Evolutionary conservation across 1,140 invertebrate species (phyloP), one percentile per base, ranked within the genome.

Genomic region (Leptonema lineaticorne): DNA sequence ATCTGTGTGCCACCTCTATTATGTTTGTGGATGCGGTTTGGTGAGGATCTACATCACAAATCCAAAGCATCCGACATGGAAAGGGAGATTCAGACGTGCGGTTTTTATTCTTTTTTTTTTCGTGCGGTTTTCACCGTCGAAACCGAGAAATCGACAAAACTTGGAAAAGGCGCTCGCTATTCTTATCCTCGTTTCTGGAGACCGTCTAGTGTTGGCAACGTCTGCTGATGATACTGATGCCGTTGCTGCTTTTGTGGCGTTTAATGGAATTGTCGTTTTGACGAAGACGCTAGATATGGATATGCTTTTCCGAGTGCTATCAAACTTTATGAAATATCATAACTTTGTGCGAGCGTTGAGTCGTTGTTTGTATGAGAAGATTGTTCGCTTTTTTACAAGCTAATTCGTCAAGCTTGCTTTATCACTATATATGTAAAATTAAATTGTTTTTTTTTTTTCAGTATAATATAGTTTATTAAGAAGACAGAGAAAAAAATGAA

Each of bases 291-390:
- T 22, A 1, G n/a, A n/a, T n/a, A n/a, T n/a, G n/a, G n/a, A n/a
- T n/a, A n/a, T n/a, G n/a, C 50, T 11, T 8, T 7, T 48, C 16
- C n/a, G 2, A 7, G 11, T 24, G 50, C 50, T 24, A 26, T 53
- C 50, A 53, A 53, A 53, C 22, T 53, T 53, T 53, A 53, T 53
- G 50, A 53, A 53, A 53, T 53, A 26, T 53, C n/a, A 53, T 53
- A 50, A n/a, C n/a, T n/a, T n/a, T n/a, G 30, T 33, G 5, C 11
- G 11, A 6, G 5, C 30, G 30, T 5, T 33, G 30, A 5, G 11
- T 33, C 11, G 30, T 33, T 33, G 30, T 33, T 33, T 33, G 5
- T 33, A 11, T 33, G n/a, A n/a, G n/a, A n/a, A n/a, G n/a, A n/a
- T n/a, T n/a, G n/a, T n/a, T n/a, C 14, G 16, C 20, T 16, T 48